These are phyloP conservation scores for Drosophila greeni DNA, from an alignment of 2,888 invertebrate genomes.

Conservation along the genomic window DNA sequence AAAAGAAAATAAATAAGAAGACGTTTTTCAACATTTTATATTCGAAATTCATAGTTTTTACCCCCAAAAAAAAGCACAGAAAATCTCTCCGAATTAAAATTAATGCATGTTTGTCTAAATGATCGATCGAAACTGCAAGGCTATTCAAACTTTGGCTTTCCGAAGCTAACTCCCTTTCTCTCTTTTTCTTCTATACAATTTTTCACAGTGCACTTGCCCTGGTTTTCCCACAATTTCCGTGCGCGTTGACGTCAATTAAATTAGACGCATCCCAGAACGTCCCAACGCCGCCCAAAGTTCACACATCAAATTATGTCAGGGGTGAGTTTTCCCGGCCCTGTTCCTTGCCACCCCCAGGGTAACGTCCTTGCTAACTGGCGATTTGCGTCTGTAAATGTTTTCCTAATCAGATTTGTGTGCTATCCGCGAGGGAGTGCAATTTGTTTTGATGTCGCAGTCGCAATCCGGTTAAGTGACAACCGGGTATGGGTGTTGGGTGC, in stretches of 20 bases:
- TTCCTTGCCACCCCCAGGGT: not conserved
- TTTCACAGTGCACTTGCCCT: not conserved
- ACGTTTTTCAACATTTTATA: too few species aligned
- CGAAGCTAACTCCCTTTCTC: too few species aligned
- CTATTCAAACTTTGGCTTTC: too few species aligned
- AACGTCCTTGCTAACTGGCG: constrained; percentile 59
- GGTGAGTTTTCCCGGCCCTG: constrained; percentile 31
- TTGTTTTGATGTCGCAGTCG: constrained; percentile 68
- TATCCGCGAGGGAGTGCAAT: constrained; percentile 64
- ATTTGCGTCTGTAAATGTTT: constrained; percentile 72
- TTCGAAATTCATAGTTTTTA: too few species aligned
- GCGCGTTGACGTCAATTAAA: constrained; percentile 67
- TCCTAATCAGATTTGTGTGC: constrained; percentile 70
- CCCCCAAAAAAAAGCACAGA: too few species aligned
- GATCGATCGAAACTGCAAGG: too few species aligned
- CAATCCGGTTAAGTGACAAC: constrained; percentile 65
- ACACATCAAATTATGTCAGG: constrained; percentile 61
- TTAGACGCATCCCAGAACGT: constrained; percentile 45
- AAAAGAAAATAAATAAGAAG: too few species aligned
- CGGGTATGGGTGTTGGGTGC: constrained; percentile 16
- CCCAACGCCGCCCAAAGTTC: constrained; percentile 54
- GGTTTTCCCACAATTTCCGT: constrained; percentile 58
- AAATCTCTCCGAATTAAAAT: too few species aligned
- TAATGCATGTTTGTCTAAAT: too few species aligned
- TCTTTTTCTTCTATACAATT: not conserved